Evolutionary conservation across 1,140 invertebrate genomes (phyloP).

Genomic region (Wiebesia pumilae): DNA sequence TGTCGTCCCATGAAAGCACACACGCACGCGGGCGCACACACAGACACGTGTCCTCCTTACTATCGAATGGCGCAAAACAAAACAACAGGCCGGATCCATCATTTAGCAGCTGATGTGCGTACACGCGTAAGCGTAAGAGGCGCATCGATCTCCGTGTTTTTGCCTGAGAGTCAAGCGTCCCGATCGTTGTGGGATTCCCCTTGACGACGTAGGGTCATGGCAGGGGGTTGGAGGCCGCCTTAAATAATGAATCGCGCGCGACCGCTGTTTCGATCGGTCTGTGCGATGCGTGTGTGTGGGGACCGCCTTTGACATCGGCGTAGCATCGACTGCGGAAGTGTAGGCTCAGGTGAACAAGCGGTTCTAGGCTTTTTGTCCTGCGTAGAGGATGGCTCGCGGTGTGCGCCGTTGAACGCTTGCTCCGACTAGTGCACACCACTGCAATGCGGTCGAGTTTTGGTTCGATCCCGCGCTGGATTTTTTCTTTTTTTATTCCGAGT

Average conservation of each 20-base stretch:
- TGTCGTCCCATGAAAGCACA: no score
- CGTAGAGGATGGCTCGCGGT: background rate
- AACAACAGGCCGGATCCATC: constrained; percentile 30
- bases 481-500: background rate
- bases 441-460: background rate
- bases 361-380: background rate
- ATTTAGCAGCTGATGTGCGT: constrained; percentile 31
- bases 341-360: background rate
- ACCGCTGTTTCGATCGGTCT: constrained; percentile 21
- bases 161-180: background rate
- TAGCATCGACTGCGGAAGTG: background rate
- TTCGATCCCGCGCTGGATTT: background rate
- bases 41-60: no score
- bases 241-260: constrained; percentile 51
- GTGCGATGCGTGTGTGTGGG: background rate
- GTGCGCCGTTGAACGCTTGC: background rate
- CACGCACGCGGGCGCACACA: background rate
- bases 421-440: background rate
- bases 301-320: background rate
- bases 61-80: no score
- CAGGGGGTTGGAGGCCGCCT: background rate
- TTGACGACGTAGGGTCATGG: background rate
- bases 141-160: constrained; percentile 41
- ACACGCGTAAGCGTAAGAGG: constrained; percentile 5
- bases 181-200: constrained; percentile 1